Evolutionary conservation across 2,113 vertebrate species (phyloP).

Genomic region (Carassius gibelio): DNA sequence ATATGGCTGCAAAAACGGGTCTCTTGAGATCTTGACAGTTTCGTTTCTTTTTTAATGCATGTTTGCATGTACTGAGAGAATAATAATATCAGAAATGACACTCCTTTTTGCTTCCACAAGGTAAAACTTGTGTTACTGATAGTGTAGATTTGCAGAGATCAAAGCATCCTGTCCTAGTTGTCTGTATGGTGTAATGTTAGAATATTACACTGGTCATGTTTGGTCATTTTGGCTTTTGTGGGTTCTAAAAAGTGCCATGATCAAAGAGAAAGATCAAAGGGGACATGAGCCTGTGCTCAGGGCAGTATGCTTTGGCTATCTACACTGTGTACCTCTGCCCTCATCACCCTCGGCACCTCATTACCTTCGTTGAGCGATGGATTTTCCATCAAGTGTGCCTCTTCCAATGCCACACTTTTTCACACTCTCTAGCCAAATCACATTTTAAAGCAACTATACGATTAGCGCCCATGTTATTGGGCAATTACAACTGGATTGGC

Average conservation of each 20-base stretch:
- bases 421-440: constrained; percentile 18
- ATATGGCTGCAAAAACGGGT: neutral
- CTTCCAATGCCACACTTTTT: neutral
- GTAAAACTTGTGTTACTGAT: neutral
- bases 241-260: constrained; percentile 10
- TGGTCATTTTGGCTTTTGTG: neutral
- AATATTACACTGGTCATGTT: neutral
- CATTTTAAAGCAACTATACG: neutral
- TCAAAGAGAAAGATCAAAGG: neutral
- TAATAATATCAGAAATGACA: neutral
- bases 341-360: constrained; percentile 15
- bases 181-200: neutral
- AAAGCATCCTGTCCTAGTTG: neutral
- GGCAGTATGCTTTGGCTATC: constrained; percentile 1
- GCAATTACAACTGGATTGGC: neutral
- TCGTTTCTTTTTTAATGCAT: neutral
- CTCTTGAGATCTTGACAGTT: constrained; percentile 1
- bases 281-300: constrained; percentile 18
- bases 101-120: neutral
- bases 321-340: neutral
- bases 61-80: neutral
- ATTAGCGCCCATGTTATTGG: neutral
- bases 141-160: constrained; percentile 10
- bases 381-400: constrained; percentile 31
- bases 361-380: constrained; percentile 18